Percentiles rank a stretch among this genome's conserved stretches.
Conservation (phyloP, 2,888 invertebrate species). For the Lasioglossum vierecki region DNA sequence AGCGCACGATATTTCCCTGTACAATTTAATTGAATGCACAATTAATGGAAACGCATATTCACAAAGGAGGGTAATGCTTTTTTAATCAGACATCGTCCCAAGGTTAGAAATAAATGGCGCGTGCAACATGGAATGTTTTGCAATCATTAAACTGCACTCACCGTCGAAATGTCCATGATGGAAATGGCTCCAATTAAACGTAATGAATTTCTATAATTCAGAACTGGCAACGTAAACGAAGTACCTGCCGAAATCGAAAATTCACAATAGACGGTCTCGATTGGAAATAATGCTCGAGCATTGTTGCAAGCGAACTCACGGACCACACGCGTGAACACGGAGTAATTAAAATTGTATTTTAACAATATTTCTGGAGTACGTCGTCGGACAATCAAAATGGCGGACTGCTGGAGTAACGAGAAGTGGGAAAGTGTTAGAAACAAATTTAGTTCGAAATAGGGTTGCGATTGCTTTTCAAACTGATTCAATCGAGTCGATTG, state of each 20-base stretch:
- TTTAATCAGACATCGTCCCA: background rate
- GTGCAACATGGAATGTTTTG: background rate
- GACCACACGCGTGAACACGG: conserved; percentile 6
- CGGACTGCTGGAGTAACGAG: conserved; percentile 43
- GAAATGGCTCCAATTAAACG: conserved; percentile 12
- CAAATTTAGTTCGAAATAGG: conserved; percentile 28
- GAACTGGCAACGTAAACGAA: conserved; percentile 12
- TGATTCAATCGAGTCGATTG: conserved; percentile 11
- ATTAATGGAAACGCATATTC: background rate
- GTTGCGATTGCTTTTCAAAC: conserved; percentile 49
- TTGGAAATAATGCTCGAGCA: background rate
- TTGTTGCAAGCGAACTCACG: conserved; percentile 42
- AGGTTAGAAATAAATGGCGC: background rate
- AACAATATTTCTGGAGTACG: conserved; percentile 38
- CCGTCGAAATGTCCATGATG: background rate
- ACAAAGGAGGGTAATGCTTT: background rate
- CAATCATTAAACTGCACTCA: conserved; percentile 2
- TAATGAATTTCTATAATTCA: conserved; percentile 50
- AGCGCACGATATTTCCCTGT: background rate
- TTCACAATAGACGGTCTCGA: background rate
- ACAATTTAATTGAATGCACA: background rate
- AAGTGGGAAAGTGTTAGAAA: conserved; percentile 24
- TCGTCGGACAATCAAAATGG: conserved; percentile 26
- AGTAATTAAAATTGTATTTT: conserved; percentile 49
- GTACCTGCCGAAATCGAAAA: conserved; percentile 25